Evolutionary conservation across 2,113 vertebrate genomes (phyloP), one percentile per base, ranked within the genome.

Genomic region (Pipa parva): DNA sequence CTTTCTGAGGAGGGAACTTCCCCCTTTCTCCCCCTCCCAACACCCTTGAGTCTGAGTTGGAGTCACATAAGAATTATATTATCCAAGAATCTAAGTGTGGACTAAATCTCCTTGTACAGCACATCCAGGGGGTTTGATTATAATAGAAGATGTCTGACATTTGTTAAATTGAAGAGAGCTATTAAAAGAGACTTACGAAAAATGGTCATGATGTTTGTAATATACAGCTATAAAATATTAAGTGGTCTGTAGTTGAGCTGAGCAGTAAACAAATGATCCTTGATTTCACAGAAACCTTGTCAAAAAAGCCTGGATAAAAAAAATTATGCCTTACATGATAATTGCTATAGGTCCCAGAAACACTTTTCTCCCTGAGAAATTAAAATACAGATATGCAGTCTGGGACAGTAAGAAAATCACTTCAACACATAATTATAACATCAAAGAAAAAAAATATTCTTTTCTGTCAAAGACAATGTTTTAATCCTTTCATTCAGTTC

Each of bases 401-500:
- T 50, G n/a, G 42, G 64, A 59, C 45, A 51, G 42, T 25, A 68
- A 51, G 45, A 37, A 50, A 68, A 68, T 68, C 29, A 59, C 48
- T 68, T 51, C 45, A 60, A 25, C 28, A 36, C 65, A 39, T 68
- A 42, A 68, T 68, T 68, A 68, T 68, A 59, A 51, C 65, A 59
- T 68, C 56, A 68, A 68, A 68, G 56, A 13, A 52, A 59, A 66
- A 46, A 52, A 58, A 58, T 15, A 59, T 27, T 59, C 17, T 59
- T 33, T 68, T 68, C 45, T 27, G 21, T 26, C 49, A 26, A 31
- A 50, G 46, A 68, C 31, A 29, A 50, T 20, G 33, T 51, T 60
- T 68, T 39, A 68, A 68, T 68, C 46, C 10, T 45, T 50, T 37
- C 8, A 28, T 39, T 60, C 29, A 60, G 46, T 42, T 68, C 25